phyloP scores from a whole-genome alignment of 2,888 invertebrate genomes.

The Zhengitettix transpicula region DNA sequence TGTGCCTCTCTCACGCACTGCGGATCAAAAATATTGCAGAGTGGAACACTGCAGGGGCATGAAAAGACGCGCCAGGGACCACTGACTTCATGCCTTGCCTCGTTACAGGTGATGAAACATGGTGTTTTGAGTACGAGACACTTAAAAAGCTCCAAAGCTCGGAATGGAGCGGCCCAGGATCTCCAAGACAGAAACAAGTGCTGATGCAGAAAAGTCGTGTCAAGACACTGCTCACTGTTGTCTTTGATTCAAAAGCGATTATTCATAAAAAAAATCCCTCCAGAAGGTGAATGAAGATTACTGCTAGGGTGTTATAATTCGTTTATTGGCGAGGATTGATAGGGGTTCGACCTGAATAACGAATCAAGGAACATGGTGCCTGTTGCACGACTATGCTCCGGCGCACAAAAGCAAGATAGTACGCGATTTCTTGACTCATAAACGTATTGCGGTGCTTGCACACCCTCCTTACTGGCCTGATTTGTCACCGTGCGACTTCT shows the following conservation, averaged over 20 bases:
- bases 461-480: neutral
- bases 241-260: no score
- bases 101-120: neutral
- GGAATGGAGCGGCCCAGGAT: neutral
- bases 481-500: neutral
- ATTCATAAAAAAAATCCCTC: no score
- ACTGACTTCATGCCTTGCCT: neutral
- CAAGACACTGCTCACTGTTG: neutral
- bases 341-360: neutral
- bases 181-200: neutral
- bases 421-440: neutral
- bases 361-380: neutral
- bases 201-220: neutral
- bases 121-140: neutral
- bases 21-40: neutral
- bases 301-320: no score
- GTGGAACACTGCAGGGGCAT: conserved; percentile 1
- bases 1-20: neutral
- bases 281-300: no score
- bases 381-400: neutral
- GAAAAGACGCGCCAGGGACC: neutral
- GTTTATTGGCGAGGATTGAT: neutral
- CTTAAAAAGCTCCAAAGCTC: neutral
- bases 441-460: neutral
- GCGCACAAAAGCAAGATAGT: neutral